Base-by-base conservation (phyloP, 2,113 vertebrate genomes). In the Channa argus region DNA sequence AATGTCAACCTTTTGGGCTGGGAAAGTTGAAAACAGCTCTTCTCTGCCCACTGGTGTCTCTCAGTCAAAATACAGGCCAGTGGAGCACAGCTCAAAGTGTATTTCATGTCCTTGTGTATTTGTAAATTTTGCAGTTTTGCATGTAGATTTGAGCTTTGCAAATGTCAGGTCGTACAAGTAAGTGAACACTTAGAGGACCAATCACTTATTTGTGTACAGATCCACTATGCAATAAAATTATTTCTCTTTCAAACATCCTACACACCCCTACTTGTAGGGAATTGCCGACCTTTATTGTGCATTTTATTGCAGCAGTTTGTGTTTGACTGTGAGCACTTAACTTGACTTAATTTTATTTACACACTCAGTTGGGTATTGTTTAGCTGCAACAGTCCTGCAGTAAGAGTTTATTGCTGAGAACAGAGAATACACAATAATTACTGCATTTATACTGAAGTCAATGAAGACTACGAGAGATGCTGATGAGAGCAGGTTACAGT, bases 31-130 rank as follows among this genome's bases (percentile, higher is more conserved):
- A 5, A 9, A 33, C 58, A 60, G 52, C 63, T 81, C 56, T 5
- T 55, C 51, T 38, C 80, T 79, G 80, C 84, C 55, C 69, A 14
- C 83, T 85, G 68, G 73, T 86, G 85, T 63, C 61, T 47, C 37
- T 39, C 5, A 54, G 58, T 47, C 8, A 41, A 67, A 74, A 49
- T 83, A 60, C 66, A 77, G 37, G 3, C 41, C 56, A 46, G 13
- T 5, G 51, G 11, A 61, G 15, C 43, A 52, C 33, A 49, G 49
- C 37, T 41, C 37, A 49, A 38, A 15, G 59, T 77, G n/a, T 63
- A 52, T 55, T 47, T 43, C 4, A 38, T 24, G 45, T 71, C 45
- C 38, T 45, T 3, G 3, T 62, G 60, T 71, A 47, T 74, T 74
- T 74, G 47, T 75, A 7, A 8, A 9, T 58, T 33, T 60, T 71